These are phyloP conservation scores for Tupiocoris notatus DNA, from an alignment of 2,888 invertebrate species.

Conservation along the genomic window DNA sequence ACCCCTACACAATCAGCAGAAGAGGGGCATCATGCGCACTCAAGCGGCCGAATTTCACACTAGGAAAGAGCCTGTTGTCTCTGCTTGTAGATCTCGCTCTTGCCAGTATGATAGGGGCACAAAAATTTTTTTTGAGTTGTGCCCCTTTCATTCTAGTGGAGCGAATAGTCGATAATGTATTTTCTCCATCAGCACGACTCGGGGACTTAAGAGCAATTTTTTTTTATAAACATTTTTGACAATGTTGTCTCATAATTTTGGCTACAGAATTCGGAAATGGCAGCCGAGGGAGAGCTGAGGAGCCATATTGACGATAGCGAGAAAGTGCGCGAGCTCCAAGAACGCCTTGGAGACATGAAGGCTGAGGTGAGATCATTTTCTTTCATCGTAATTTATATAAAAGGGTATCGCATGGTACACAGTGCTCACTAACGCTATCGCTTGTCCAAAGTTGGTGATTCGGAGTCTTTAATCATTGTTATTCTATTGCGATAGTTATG, in stretches of 20 bases:
- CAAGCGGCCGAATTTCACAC: no score
- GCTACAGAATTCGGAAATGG: slow-evolving; percentile 86
- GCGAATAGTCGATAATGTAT: background rate
- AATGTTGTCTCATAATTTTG: background rate
- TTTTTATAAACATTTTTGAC: background rate
- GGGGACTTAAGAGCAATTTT: no score
- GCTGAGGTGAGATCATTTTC: slow-evolving; percentile 93
- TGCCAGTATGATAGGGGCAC: no score
- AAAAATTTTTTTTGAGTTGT: no score
- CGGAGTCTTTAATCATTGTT: no score
- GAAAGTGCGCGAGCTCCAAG: slow-evolving; percentile 83
- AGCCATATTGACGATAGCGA: slow-evolving; percentile 83
- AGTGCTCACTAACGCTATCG: background rate
- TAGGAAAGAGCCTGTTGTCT: no score
- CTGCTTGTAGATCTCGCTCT: no score
- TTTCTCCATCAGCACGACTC: background rate
- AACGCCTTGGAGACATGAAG: slow-evolving; percentile 87
- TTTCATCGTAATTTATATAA: slow-evolving; percentile 39
- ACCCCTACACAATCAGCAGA: no score
- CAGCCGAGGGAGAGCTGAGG: slow-evolving; percentile 86
- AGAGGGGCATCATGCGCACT: no score
- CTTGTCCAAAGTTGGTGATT: no score
- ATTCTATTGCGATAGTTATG: no score
- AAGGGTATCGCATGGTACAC: background rate
- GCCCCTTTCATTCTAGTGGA: no score